Evolutionary conservation across 2,888 invertebrate species (phyloP), one percentile per base, ranked within the genome.

Genomic region (Rhodophaea formosa): DNA sequence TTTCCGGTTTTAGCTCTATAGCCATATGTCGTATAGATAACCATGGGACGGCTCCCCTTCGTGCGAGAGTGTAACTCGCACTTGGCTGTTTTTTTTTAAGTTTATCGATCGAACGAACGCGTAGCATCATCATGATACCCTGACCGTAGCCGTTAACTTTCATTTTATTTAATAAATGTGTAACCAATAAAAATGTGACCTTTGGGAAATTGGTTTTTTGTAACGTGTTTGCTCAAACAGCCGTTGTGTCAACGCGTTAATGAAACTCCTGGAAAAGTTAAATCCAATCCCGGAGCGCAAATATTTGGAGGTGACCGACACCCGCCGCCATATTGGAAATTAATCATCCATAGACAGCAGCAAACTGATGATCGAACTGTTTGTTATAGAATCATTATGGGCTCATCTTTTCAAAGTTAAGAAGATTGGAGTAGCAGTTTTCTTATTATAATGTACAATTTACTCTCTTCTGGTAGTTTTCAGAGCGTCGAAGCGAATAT

Each of bases 271-370:
- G 35, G 55, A 61, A 57, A 60, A 56, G 60, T 62, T 54, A 60
- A 64, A 64, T 59, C 60, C 64, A 69, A 71, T 71, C 72, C 70
- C 63, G 64, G 61, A 54, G 61, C 54, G 60, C 67, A 69, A 74
- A 74, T 68, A 70, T 74, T 74, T 70, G 67, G 60, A 58, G 62
- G 63, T 60, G 60, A 42, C 55, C 64, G 58, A 60, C 32, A 56
- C 53, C 58, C 51, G 59, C 14, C 23, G 54, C 47, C 53, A 49
- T 53, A 53, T 53, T 47, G 53, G 43, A 47, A 43, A 59, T 60
- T 53, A 56, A 60, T 62, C 62, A 60, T 57, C 51, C 35, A 35
- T 51, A n/a, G 32, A 17, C 17, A 57, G 46, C 32, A 47, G n/a
- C 12, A 10, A 8, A 39, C 39, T 5, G 39, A 12, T 12, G 10